Conservation (phyloP, 2,113 vertebrate species). For the Sander lucioperca region DNA sequence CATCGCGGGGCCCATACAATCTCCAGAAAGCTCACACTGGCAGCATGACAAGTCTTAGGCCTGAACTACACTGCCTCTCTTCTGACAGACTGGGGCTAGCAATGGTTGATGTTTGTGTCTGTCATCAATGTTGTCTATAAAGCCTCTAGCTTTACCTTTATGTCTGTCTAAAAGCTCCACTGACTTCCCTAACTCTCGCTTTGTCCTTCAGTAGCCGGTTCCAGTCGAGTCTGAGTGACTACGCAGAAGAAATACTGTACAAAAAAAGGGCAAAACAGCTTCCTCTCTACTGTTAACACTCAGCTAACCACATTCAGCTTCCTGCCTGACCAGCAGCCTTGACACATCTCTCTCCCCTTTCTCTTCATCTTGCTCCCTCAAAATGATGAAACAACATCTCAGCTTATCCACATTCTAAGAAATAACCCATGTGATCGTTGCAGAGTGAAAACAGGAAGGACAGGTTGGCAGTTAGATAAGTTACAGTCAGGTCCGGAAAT, state of each 20-base stretch:
- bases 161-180: not conserved
- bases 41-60: slow-evolving; percentile 31
- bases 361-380: not conserved
- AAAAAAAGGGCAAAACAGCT: slow-evolving; percentile 55
- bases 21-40: slow-evolving; percentile 41
- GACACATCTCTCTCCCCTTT: not conserved
- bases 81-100: not conserved
- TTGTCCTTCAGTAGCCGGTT: slow-evolving; percentile 26
- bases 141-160: not conserved
- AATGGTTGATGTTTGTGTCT: slow-evolving; percentile 6
- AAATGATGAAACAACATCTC: not conserved
- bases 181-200: slow-evolving; percentile 35
- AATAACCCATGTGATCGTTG: not conserved
- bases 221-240: slow-evolving; percentile 21
- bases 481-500: not conserved
- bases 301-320: slow-evolving; percentile 69
- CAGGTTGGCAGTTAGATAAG: not conserved
- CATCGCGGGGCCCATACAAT: slow-evolving; percentile 43
- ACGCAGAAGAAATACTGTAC: slow-evolving; percentile 40
- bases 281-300: slow-evolving; percentile 71
- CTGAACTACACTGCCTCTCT: not conserved
- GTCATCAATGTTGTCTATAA: not conserved
- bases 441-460: not conserved
- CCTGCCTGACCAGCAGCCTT: slow-evolving; percentile 57
- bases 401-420: not conserved